A percentile compares a stretch with the other conserved stretches of the same genome.
These are phyloP conservation scores for Pseudochaenichthys georgianus DNA, from an alignment of 2,797 vertebrate genomes.

Conservation along the genomic window DNA sequence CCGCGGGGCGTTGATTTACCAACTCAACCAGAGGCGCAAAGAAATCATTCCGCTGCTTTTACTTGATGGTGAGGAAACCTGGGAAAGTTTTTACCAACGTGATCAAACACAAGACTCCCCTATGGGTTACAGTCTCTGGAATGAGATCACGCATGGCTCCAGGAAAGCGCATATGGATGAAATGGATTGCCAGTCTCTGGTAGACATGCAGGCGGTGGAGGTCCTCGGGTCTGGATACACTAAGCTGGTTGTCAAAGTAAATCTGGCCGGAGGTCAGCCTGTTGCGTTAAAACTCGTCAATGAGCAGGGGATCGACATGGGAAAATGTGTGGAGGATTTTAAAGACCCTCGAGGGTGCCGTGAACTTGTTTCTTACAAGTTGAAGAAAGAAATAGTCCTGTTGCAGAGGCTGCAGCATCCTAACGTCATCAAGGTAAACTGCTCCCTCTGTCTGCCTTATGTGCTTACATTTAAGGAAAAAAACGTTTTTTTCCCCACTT, in stretches of 20 bases:
- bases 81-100: conserved; percentile 13
- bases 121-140: conserved; percentile 67
- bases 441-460: background rate
- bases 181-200: conserved; percentile 86
- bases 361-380: conserved; percentile 89
- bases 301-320: conserved; percentile 88
- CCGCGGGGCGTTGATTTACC: conserved; percentile 71
- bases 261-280: conserved; percentile 78
- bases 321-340: conserved; percentile 86
- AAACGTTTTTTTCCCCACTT: rapidly evolving
- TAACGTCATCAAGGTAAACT: conserved; percentile 90
- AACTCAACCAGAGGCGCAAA: conserved; percentile 78
- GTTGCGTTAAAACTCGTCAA: conserved; percentile 90
- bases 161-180: conserved; percentile 63
- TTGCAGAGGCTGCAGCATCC: conserved; percentile 88
- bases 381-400: conserved; percentile 90
- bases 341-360: conserved; percentile 85
- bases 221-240: conserved; percentile 91
- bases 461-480: background rate
- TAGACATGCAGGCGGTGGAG: conserved; percentile 78
- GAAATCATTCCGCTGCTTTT: conserved; percentile 81
- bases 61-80: conserved; percentile 9
- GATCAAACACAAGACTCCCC: conserved; percentile 7
- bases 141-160: conserved; percentile 62
- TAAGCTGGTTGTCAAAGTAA: conserved; percentile 88